Percentiles rank a stretch among this genome's conserved stretches.
Evolutionary conservation across 2,113 vertebrate genomes (phyloP).

Genomic region (Plectropomus leopardus): DNA sequence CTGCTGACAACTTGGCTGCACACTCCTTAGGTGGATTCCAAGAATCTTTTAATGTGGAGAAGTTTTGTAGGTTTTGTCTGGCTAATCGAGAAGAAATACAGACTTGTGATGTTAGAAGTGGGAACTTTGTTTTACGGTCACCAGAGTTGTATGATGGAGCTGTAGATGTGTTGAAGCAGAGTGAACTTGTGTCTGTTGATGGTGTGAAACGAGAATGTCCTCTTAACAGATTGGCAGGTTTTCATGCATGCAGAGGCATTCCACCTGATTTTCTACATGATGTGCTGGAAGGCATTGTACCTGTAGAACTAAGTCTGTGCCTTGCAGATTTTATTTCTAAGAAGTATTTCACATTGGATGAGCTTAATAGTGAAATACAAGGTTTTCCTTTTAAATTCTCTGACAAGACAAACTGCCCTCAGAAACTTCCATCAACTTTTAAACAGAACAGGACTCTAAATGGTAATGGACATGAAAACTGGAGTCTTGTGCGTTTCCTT

Average conservation of each 20-base stretch:
- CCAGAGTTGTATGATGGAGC: constrained; percentile 23
- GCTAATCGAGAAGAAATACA: constrained; percentile 3
- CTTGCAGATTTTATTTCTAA: constrained; percentile 14
- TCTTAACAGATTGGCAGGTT: not conserved
- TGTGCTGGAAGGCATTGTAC: constrained; percentile 14
- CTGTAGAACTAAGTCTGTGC: not conserved
- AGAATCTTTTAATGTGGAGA: constrained; percentile 21
- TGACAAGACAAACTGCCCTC: not conserved
- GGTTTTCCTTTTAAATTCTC: constrained; percentile 1
- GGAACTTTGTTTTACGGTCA: not conserved
- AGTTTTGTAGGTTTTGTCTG: constrained; percentile 27
- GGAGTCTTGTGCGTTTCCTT: constrained; percentile 14
- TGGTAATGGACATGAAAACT: constrained; percentile 9
- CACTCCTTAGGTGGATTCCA: constrained; percentile 13
- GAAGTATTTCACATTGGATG: not conserved
- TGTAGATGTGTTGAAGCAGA: constrained; percentile 5
- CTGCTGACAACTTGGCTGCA: constrained; percentile 4
- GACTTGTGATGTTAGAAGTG: constrained; percentile 21
- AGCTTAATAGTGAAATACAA: not conserved
- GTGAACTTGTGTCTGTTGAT: not conserved
- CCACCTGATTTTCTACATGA: constrained; percentile 17
- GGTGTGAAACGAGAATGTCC: constrained; percentile 21
- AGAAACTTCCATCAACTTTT: not conserved
- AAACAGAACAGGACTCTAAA: not conserved
- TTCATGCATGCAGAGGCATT: constrained; percentile 12